phyloP scores from a whole-genome alignment of 1,140 invertebrate species.

The Tenebrio molitor region DNA sequence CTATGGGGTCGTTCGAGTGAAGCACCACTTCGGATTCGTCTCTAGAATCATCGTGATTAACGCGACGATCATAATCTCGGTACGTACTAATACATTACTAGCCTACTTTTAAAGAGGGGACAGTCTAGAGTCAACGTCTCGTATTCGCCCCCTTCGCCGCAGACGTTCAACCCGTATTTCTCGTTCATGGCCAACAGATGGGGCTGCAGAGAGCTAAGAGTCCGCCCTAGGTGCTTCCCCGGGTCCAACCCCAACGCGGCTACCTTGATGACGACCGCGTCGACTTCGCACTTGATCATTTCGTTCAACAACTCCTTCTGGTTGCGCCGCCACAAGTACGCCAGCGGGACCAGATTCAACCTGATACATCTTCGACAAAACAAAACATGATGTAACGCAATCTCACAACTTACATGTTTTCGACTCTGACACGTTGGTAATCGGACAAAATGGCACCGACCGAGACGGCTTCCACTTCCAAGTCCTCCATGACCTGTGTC shows the following conservation, averaged over 20 bases:
- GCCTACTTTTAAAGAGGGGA: conserved; percentile 92
- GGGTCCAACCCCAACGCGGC: conserved; percentile 92
- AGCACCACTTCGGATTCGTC: conserved; percentile 90
- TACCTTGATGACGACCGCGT: conserved; percentile 97
- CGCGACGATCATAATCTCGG: too few species aligned
- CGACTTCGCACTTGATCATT: conserved; percentile 94
- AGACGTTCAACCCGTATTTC: conserved; percentile 97
- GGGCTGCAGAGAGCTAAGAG: conserved; percentile 86
- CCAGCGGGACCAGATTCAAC: conserved; percentile 88
- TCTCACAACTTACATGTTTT: conserved; percentile 93
- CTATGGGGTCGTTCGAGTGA: conserved; percentile 91
- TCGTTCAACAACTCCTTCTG: conserved; percentile 95
- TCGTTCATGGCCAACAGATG: conserved; percentile 90
- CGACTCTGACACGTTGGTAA: conserved; percentile 97
- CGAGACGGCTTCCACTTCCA: conserved; percentile 91
- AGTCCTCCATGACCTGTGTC: conserved; percentile 84
- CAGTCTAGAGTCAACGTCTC: conserved; percentile 98
- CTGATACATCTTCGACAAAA: conserved; percentile 81
- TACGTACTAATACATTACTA: conserved; percentile 94
- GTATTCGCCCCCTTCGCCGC: conserved; percentile 99
- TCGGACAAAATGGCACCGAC: conserved; percentile 98
- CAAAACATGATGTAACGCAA: conserved; percentile 39
- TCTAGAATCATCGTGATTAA: conserved; percentile 71
- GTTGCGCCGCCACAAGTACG: conserved; percentile 95
- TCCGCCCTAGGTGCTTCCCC: conserved; percentile 88